phyloP scores from a whole-genome alignment of 2,888 invertebrate species.

The Parasteatoda lunata region DNA sequence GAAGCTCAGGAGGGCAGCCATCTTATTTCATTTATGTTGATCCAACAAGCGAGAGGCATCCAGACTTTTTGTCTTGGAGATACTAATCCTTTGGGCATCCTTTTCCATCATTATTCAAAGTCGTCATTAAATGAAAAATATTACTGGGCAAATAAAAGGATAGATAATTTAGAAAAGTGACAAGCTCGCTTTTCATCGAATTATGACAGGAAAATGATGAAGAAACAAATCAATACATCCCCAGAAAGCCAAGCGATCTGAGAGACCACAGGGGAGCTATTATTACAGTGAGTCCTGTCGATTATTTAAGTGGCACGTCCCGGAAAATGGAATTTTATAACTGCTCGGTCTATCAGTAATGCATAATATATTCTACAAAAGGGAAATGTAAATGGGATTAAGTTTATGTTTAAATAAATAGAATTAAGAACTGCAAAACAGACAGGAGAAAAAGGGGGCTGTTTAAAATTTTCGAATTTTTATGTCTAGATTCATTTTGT shows the following conservation, averaged over 20 bases:
- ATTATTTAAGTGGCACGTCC: slow-evolving; percentile 50
- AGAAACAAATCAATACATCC: slow-evolving; percentile 22
- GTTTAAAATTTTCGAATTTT: background rate
- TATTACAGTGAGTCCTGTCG: background rate
- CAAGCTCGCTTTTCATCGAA: background rate
- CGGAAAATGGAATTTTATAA: slow-evolving; percentile 62
- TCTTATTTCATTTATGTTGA: too few species aligned
- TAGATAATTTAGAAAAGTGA: background rate
- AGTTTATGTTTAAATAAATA: slow-evolving; percentile 54
- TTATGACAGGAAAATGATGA: slow-evolving; percentile 1
- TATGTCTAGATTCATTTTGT: background rate
- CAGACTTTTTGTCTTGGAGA: too few species aligned
- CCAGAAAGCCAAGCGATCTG: slow-evolving; percentile 11
- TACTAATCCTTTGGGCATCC: too few species aligned
- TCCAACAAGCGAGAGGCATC: too few species aligned
- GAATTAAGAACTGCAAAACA: slow-evolving; percentile 37
- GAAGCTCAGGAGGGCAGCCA: too few species aligned
- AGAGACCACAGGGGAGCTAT: slow-evolving; percentile 17
- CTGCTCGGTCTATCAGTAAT: slow-evolving; percentile 43
- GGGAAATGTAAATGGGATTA: slow-evolving; percentile 43
- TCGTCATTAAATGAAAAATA: too few species aligned
- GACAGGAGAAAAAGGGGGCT: background rate
- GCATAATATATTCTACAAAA: slow-evolving; percentile 54
- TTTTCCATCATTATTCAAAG: too few species aligned
- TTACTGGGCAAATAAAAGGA: background rate